A percentile compares a stretch with the other conserved stretches of the same genome.
These are phyloP conservation scores for Pseudomyrmex gracilis DNA, from an alignment of 1,140 invertebrate genomes.

Conservation along the genomic window DNA sequence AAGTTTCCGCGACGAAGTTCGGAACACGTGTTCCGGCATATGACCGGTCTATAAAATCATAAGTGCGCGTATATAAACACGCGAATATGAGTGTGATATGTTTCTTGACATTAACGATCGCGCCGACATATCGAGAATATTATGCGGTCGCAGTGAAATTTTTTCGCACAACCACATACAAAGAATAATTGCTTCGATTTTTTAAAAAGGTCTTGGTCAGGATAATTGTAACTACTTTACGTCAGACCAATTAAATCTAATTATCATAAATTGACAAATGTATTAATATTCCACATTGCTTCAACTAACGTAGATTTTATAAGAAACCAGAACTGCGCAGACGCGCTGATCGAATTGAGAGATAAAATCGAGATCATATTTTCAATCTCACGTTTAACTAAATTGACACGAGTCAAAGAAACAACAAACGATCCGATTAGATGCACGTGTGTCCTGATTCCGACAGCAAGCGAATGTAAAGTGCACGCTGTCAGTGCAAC, in stretches of 20 bases:
- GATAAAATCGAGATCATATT: not conserved
- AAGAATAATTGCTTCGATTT: too few relatives aligned
- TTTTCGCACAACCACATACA: not conserved
- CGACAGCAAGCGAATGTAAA: constrained; percentile 1
- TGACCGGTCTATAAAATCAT: too few relatives aligned
- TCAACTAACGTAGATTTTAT: not conserved
- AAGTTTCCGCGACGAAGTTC: constrained; percentile 32
- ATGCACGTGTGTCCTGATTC: not conserved
- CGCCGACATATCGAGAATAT: not conserved
- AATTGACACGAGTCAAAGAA: not conserved
- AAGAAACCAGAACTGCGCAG: not conserved
- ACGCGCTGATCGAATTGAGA: not conserved
- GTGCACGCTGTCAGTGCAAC: not conserved
- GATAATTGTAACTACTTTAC: too few relatives aligned
- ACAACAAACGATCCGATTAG: not conserved
- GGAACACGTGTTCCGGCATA: too few relatives aligned
- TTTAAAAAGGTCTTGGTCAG: too few relatives aligned
- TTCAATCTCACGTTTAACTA: not conserved
- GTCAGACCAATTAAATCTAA: not conserved
- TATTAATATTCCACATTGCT: not conserved
- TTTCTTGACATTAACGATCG: too few relatives aligned
- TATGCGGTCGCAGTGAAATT: not conserved
- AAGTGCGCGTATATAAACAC: too few relatives aligned
- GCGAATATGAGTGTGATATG: too few relatives aligned
- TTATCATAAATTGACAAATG: not conserved